phyloP scores from a whole-genome alignment of 2,797 vertebrate species.

The Pantherophis alleghaniensis region DNA sequence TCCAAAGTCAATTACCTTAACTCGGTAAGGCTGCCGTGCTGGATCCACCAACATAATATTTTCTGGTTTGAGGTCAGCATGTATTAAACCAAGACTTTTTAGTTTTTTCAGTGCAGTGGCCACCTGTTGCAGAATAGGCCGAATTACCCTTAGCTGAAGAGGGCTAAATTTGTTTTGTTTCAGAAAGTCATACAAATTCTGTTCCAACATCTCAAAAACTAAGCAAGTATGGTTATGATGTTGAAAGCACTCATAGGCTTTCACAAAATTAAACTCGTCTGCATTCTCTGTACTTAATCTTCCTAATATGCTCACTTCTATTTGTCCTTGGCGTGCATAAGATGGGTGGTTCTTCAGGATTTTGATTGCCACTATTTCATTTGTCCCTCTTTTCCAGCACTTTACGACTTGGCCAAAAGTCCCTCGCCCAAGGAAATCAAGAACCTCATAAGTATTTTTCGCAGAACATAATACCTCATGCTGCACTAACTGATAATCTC shows the following conservation, averaged over 20 bases:
- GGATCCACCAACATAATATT: constrained; percentile 99
- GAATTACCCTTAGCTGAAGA: constrained; percentile 94
- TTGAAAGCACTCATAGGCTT: constrained; percentile 98
- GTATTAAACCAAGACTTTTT: constrained; percentile 97
- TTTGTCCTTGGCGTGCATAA: constrained; percentile 96
- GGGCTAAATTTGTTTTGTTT: constrained; percentile 99
- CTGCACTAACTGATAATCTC: constrained; percentile 97
- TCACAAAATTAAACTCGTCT: constrained; percentile 96
- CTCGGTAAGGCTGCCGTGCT: constrained; percentile 92
- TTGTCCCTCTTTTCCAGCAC: constrained; percentile 98
- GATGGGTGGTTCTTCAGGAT: constrained; percentile 99
- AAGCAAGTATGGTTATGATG: constrained; percentile 96
- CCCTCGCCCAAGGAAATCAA: constrained; percentile 96
- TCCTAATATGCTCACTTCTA: constrained; percentile 97
- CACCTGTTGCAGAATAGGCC: constrained; percentile 97
- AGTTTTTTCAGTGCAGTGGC: constrained; percentile 96
- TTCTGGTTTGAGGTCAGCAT: constrained; percentile 98
- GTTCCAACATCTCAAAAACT: constrained; percentile 99
- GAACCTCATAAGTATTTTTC: constrained; percentile 98
- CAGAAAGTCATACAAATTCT: constrained; percentile 98
- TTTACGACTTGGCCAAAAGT: constrained; percentile 99
- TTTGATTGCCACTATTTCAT: constrained; percentile 95
- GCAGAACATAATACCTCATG: constrained; percentile 96
- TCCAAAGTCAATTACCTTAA: constrained; percentile 99
- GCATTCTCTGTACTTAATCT: constrained; percentile 95